Evolutionary conservation across 2,797 vertebrate species (phyloP), one percentile per base, ranked within the genome.

Genomic region (Somateria mollissima): DNA sequence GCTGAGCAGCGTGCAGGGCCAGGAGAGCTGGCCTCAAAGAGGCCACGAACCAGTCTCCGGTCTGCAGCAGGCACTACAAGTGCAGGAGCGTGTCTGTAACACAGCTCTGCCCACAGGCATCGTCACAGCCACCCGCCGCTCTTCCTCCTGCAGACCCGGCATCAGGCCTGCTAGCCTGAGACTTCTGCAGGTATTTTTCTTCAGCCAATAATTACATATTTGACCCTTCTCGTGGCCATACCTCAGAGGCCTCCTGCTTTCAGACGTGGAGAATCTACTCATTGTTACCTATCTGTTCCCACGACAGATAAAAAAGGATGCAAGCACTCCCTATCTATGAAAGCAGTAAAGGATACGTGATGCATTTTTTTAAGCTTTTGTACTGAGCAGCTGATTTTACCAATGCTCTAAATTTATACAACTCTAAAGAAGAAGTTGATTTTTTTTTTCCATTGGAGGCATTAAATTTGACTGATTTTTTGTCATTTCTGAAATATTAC

Each of bases 1-100:
- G 62, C 28, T 78, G 49, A 51, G 51, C 30, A n/a, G 8, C 0
- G 0, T 1, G 8, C 1, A 17, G 30, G 14, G 27, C 41, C 39
- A n/a, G 22, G 41, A 37, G n/a, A 41, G 27, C 41, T n/a, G 84
- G 13, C 18, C 39, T 64, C 13, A 1, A 8, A 49, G 47, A 57
- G 73, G 51, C 19, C 15, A 30, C 3, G 2, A 45, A 16, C 6
- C 3, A 0, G 14, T 57, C 78, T 73, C 47, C 28, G 37, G 37
- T 64, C 65, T 51, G 56, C 51, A 3, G 43, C 21, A 66, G 43
- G 56, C 34, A 13, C 43, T 60, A 30, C 39, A 30, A 17, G 49
- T 24, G 75, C 2, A 3, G 21, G 45, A 49, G 61, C 1, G 1
- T 14, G 24, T 34, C 32, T 43, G 37, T 45, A 56, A 47, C 57